phyloP scores from a whole-genome alignment of 1,140 invertebrate species.

The Philaenus spumarius region DNA sequence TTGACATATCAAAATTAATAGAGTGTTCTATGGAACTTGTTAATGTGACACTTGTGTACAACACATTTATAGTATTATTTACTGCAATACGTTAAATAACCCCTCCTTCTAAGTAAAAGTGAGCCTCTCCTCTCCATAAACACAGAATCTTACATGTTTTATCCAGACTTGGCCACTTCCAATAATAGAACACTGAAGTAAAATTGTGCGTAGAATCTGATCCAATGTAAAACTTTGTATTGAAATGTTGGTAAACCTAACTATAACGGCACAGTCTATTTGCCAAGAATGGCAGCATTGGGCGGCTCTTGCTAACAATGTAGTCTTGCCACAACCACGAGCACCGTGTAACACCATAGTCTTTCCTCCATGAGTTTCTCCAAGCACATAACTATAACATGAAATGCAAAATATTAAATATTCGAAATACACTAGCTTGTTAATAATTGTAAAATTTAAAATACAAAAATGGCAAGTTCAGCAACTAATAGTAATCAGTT shows the following conservation, averaged over 20 bases:
- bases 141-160: conserved; percentile 1
- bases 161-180: background rate
- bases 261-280: conserved; percentile 45
- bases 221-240: conserved; percentile 57
- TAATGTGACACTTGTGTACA: no score
- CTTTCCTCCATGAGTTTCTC: conserved; percentile 35
- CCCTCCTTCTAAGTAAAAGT: no score
- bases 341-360: conserved; percentile 70
- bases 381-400: conserved; percentile 54
- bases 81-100: no score
- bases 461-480: no score
- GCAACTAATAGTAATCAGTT: no score
- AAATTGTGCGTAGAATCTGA: conserved; percentile 33
- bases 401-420: conserved; percentile 13
- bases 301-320: conserved; percentile 61
- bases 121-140: no score
- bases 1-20: no score
- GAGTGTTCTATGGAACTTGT: no score
- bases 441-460: no score
- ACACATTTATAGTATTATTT: no score
- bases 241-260: conserved; percentile 60
- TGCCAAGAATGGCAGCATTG: conserved; percentile 58
- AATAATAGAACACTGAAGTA: background rate
- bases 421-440: no score
- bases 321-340: conserved; percentile 73